Evolutionary conservation across 1,140 invertebrate species (phyloP).

Genomic region (Hylaeus volcanicus): DNA sequence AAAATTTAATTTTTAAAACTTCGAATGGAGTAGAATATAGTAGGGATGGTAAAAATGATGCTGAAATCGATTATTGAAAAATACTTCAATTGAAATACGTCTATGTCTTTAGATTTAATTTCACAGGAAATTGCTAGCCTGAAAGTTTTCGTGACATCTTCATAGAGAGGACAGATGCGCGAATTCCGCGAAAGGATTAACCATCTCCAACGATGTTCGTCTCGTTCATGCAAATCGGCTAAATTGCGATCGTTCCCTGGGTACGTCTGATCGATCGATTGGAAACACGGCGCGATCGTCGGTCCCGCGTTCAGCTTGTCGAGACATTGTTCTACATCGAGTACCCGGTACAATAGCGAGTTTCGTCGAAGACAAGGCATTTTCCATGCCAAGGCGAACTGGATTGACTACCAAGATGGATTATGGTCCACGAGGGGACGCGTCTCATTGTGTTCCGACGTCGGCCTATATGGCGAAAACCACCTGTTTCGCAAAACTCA

Average conservation of each 20-base stretch:
- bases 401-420: slow-evolving; percentile 64
- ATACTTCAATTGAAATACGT: too few species aligned
- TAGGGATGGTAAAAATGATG: too few species aligned
- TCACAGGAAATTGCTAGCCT: too few species aligned
- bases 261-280: slow-evolving; percentile 36
- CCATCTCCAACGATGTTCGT: background rate
- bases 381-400: slow-evolving; percentile 74
- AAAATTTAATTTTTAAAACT: too few species aligned
- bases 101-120: too few species aligned
- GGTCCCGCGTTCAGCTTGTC: slow-evolving; percentile 8
- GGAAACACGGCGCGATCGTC: slow-evolving; percentile 25
- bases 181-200: background rate
- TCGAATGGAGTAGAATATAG: too few species aligned
- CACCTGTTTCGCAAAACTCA: slow-evolving; percentile 73
- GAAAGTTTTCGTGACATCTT: background rate
- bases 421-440: slow-evolving; percentile 66
- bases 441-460: slow-evolving; percentile 64
- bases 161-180: background rate
- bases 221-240: slow-evolving; percentile 3
- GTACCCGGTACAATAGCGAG: slow-evolving; percentile 60
- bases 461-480: slow-evolving; percentile 45
- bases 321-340: slow-evolving; percentile 58
- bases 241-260: slow-evolving; percentile 25
- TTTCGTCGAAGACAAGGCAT: slow-evolving; percentile 64
- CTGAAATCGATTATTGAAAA: too few species aligned